Evolutionary conservation across 2,888 invertebrate genomes (phyloP).

Genomic region (Campoletis raptor): DNA sequence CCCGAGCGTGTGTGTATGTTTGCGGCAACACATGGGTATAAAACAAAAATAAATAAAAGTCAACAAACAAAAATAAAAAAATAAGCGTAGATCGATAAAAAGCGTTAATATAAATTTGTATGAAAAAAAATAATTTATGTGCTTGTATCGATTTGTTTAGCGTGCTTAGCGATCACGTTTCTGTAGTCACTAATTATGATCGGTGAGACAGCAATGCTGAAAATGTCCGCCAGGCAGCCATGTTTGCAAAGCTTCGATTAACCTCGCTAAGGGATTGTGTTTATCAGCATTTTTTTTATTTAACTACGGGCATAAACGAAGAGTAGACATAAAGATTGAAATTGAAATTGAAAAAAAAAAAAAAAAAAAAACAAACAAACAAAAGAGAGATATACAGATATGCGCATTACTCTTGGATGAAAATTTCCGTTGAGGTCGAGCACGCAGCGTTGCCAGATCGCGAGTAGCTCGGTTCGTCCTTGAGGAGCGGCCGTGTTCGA

Average conservation of each 20-base stretch:
- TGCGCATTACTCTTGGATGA: conserved; percentile 45
- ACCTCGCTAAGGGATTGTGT: not conserved
- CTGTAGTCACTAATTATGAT: not conserved
- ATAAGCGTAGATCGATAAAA: conserved; percentile 70
- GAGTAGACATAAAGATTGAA: not conserved
- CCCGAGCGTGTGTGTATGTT: not conserved
- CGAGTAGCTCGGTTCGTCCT: conserved; percentile 67
- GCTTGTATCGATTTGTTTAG: not conserved
- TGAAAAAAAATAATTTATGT: not conserved
- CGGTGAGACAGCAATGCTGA: not conserved
- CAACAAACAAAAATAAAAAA: conserved; percentile 62
- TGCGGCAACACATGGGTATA: not conserved
- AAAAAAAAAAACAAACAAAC: too few species aligned
- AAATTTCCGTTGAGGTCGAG: conserved; percentile 30
- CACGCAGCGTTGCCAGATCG: conserved; percentile 75
- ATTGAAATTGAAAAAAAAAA: not conserved
- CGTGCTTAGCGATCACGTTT: conserved; percentile 4
- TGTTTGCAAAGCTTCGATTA: conserved; percentile 1
- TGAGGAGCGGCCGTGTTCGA: conserved; percentile 69
- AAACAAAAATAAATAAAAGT: too few species aligned
- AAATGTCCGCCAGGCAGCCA: not conserved
- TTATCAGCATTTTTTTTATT: not conserved
- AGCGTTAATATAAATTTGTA: conserved; percentile 36
- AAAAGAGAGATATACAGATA: conserved; percentile 28
- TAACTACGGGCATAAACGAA: not conserved